Evolutionary conservation across 2,888 invertebrate species (phyloP).

Genomic region (Silvanus unidentatus): DNA sequence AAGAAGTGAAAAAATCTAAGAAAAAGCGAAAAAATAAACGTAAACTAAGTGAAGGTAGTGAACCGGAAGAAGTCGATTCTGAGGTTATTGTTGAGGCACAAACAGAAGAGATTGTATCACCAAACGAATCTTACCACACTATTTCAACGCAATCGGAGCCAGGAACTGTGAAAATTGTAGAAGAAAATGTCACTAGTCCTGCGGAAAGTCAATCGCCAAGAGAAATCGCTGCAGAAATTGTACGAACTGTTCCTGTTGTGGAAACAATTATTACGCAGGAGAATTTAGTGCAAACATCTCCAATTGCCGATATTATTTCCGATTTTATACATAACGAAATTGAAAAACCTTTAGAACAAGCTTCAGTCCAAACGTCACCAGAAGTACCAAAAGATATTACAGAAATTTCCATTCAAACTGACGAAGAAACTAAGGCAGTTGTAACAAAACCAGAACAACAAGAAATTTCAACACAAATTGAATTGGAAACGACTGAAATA

Average conservation of each 20-base stretch:
- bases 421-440: slow-evolving; percentile 28
- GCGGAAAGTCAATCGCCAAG: slow-evolving; percentile 53
- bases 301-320: slow-evolving; percentile 38
- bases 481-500: slow-evolving; percentile 26
- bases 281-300: slow-evolving; percentile 55
- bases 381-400: slow-evolving; percentile 47
- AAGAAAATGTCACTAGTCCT: slow-evolving; percentile 56
- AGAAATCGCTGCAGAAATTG: slow-evolving; percentile 44
- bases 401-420: slow-evolving; percentile 55
- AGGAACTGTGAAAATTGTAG: slow-evolving; percentile 59
- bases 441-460: slow-evolving; percentile 44
- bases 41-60: slow-evolving; percentile 26
- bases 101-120: slow-evolving; percentile 49
- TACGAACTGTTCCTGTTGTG: slow-evolving; percentile 54
- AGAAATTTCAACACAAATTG: slow-evolving; percentile 49
- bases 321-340: slow-evolving; percentile 38
- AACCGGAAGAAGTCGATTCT: slow-evolving; percentile 41
- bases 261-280: slow-evolving; percentile 56
- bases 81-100: slow-evolving; percentile 45
- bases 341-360: slow-evolving; percentile 32
- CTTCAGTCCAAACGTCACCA: slow-evolving; percentile 53
- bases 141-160: slow-evolving; percentile 55
- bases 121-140: slow-evolving; percentile 55
- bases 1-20: slow-evolving; percentile 38
- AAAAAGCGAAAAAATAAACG: slow-evolving; percentile 42